phyloP scores from a whole-genome alignment of 2,113 vertebrate genomes.

The Helogale parvula region DNA sequence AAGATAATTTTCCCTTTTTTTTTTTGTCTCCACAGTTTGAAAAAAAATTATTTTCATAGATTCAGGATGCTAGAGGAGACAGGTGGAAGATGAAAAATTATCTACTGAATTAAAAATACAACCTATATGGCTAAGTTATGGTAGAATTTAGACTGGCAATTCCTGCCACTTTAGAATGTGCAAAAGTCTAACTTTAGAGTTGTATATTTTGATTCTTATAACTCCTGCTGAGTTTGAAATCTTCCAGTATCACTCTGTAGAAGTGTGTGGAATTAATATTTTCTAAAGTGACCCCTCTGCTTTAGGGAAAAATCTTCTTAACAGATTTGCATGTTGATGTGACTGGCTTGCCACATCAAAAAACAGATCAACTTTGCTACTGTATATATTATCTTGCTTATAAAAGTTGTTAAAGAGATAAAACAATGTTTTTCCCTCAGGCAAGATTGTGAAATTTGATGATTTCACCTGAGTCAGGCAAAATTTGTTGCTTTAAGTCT shows the following conservation, averaged over 20 bases:
- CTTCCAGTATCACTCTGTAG: not conserved
- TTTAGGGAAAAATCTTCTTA: not conserved
- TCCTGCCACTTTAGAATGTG: not conserved
- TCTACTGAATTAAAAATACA: constrained; percentile 13
- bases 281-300: not conserved
- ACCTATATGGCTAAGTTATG: not conserved
- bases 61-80: not conserved
- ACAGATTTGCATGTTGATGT: not conserved
- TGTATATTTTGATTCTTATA: not conserved
- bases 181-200: not conserved
- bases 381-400: not conserved
- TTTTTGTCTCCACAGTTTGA: not conserved
- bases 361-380: not conserved
- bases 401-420: constrained; percentile 41
- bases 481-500: not conserved
- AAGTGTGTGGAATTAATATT: not conserved
- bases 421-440: not conserved
- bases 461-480: not conserved
- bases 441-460: constrained; percentile 19
- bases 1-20: not conserved
- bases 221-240: not conserved
- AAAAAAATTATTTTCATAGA: not conserved
- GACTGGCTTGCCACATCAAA: not conserved
- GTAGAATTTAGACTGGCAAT: not conserved
- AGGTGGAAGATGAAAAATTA: not conserved